Conservation (phyloP, 2,888 invertebrate genomes). For the Artemia sinica region DNA sequence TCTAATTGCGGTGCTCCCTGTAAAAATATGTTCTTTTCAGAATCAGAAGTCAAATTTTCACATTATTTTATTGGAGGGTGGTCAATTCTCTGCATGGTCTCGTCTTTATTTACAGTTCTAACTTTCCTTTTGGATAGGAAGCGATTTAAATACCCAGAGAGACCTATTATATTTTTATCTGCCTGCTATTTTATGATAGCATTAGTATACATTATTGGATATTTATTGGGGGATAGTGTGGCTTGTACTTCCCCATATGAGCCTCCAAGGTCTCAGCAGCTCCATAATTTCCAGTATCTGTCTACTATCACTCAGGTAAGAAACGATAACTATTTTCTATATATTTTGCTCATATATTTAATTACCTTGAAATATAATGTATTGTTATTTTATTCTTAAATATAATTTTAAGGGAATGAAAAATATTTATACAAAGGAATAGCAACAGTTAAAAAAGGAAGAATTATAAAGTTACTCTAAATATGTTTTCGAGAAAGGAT, state of each 20-base stretch:
- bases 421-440: too few relatives aligned
- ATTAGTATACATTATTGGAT: conserved; percentile 61
- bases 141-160: conserved; percentile 89
- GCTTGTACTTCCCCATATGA: conserved; percentile 65
- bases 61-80: conserved; percentile 83
- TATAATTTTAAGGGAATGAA: too few relatives aligned
- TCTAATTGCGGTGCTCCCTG: conserved; percentile 74
- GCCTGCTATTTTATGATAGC: conserved; percentile 91
- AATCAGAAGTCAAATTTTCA: conserved; percentile 60
- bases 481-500: too few relatives aligned
- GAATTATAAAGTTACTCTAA: too few relatives aligned
- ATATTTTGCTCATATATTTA: too few relatives aligned
- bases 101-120: conserved; percentile 77
- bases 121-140: conserved; percentile 88
- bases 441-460: too few relatives aligned
- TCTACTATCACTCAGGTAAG: conserved; percentile 73
- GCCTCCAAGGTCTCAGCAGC: conserved; percentile 46
- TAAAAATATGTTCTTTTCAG: conserved; percentile 74
- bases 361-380: too few relatives aligned
- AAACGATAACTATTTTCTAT: conserved; percentile 35
- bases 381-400: too few relatives aligned
- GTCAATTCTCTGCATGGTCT: conserved; percentile 71
- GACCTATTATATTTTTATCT: conserved; percentile 90
- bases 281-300: conserved; percentile 47
- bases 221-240: conserved; percentile 60